Evolutionary conservation across 1,140 invertebrate genomes (phyloP).

Genomic region (Bombus waltoni): DNA sequence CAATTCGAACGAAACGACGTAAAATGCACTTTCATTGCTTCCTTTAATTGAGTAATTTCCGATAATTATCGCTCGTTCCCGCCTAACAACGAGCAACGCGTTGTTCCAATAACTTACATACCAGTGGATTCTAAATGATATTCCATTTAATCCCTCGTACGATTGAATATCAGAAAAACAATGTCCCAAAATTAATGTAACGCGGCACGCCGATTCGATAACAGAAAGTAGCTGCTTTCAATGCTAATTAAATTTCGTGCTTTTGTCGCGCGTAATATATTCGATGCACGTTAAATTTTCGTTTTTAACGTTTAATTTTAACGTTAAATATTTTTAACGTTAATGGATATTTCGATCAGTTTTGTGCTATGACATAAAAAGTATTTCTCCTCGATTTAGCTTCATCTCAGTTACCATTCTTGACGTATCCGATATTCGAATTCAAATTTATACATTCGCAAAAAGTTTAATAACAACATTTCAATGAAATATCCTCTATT

Average conservation of each 20-base stretch:
- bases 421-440: background rate
- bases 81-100: background rate
- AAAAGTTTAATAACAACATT: background rate
- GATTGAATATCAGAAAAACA: background rate
- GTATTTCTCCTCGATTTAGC: background rate
- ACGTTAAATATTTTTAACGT: too few species aligned
- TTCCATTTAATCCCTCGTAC: background rate
- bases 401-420: background rate
- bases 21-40: background rate
- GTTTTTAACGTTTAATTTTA: too few species aligned
- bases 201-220: too few species aligned
- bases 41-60: background rate
- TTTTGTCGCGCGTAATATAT: too few species aligned
- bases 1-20: background rate
- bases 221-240: background rate
- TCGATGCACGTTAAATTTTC: too few species aligned
- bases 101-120: background rate
- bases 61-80: constrained; percentile 5
- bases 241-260: background rate
- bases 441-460: background rate
- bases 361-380: background rate
- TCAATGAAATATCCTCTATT: background rate
- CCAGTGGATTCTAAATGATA: background rate
- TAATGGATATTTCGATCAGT: too few species aligned
- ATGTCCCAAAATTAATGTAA: background rate